phyloP scores from a whole-genome alignment of 2,113 vertebrate species.

The Sterrhoptilus dennistouni region DNA sequence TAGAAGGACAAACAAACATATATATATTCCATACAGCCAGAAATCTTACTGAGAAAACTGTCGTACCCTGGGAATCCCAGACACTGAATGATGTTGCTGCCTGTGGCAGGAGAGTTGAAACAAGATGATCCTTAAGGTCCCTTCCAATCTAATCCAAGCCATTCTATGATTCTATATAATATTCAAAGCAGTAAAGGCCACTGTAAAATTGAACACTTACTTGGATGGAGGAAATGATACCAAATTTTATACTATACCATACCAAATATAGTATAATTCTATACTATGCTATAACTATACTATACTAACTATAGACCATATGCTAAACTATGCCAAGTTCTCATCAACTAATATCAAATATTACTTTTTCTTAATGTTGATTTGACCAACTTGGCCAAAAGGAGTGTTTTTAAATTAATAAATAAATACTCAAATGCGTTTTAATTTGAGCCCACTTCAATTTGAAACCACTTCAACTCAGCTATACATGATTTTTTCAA shows the following conservation, averaged over 20 bases:
- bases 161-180: too few species aligned
- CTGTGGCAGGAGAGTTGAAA: not conserved
- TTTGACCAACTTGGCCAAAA: not conserved
- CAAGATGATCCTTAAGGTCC: not conserved
- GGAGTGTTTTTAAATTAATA: not conserved
- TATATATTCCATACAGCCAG: not conserved
- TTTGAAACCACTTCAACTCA: not conserved
- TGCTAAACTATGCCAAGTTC: slow-evolving; percentile 6
- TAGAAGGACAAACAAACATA: slow-evolving; percentile 50
- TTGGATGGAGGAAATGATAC: slow-evolving; percentile 35
- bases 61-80: slow-evolving; percentile 41
- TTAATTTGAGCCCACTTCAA: not conserved
- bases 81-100: not conserved
- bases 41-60: slow-evolving; percentile 49
- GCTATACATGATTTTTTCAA: not conserved
- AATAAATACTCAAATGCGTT: not conserved
- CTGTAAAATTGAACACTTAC: slow-evolving; percentile 9
- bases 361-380: slow-evolving; percentile 17
- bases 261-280: not conserved
- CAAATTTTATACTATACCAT: not conserved
- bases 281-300: not conserved
- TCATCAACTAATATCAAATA: slow-evolving; percentile 27
- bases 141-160: not conserved
- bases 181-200: slow-evolving; percentile 38
- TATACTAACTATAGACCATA: too few species aligned